Evolutionary conservation across 2,113 vertebrate genomes (phyloP).

Genomic region (Macheiramphus alcinus): DNA sequence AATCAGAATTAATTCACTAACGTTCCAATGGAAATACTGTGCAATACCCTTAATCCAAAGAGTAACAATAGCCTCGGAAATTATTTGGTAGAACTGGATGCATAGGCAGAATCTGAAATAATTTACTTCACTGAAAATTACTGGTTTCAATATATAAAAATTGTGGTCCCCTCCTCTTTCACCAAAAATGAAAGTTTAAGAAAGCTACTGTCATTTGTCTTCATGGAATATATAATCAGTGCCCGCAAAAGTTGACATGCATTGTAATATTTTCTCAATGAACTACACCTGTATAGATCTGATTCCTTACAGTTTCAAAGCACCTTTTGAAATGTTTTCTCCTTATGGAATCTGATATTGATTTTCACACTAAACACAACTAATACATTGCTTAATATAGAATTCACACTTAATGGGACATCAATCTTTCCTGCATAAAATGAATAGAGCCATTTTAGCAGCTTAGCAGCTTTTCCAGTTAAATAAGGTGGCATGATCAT

Average conservation of each 20-base stretch:
- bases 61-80: not conserved
- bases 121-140: not conserved
- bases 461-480: slow-evolving; percentile 10
- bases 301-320: not conserved
- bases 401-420: slow-evolving; percentile 31
- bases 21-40: not conserved
- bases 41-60: not conserved
- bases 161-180: not conserved
- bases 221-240: not conserved
- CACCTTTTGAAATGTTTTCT: not conserved
- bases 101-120: not conserved
- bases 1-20: not conserved
- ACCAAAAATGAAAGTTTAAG: not conserved
- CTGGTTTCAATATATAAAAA: not conserved
- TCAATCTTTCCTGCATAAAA: slow-evolving; percentile 33
- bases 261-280: not conserved
- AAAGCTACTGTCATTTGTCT: not conserved
- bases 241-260: not conserved
- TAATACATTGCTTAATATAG: slow-evolving; percentile 19
- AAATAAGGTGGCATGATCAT: slow-evolving; percentile 57
- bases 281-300: not conserved
- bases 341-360: not conserved
- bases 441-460: slow-evolving; percentile 27
- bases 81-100: not conserved
- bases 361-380: slow-evolving; percentile 34